These are phyloP conservation scores for Hydrozoanthus tunicans DNA, from an alignment of 64 coral and sea anemone species.

Conservation along the genomic window DNA sequence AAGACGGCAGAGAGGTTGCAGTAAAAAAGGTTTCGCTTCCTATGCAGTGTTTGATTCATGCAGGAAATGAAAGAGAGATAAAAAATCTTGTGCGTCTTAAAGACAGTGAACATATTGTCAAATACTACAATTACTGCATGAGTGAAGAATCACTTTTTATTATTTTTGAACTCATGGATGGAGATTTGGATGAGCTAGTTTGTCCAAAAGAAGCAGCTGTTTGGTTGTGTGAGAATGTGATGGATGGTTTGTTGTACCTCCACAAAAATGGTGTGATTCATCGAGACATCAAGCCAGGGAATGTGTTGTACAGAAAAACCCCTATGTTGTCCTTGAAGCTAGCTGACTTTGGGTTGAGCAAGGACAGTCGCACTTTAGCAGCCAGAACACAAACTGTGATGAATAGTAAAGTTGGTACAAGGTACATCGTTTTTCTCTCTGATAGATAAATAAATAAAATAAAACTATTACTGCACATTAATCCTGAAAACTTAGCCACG, in stretches of 20 bases:
- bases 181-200: not conserved
- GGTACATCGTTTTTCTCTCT: not conserved
- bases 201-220: not conserved
- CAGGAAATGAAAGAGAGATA: constrained; percentile 35
- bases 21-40: constrained; percentile 12
- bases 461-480: too few relatives aligned
- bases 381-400: not conserved
- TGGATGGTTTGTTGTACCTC: constrained; percentile 17
- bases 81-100: not conserved
- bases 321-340: constrained; percentile 50
- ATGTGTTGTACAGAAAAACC: constrained; percentile 25
- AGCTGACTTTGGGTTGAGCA: constrained; percentile 65
- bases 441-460: too few relatives aligned
- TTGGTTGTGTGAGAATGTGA: constrained; percentile 33
- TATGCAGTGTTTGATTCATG: not conserved
- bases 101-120: constrained; percentile 8
- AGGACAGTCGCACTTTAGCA: not conserved
- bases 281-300: constrained; percentile 57
- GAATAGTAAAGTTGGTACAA: constrained; percentile 30
- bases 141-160: not conserved
- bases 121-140: constrained; percentile 5
- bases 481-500: too few relatives aligned
- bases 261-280: constrained; percentile 44
- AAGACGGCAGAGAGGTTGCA: constrained; percentile 44
- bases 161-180: too few relatives aligned